Evolutionary conservation across 1,140 invertebrate genomes (phyloP), one percentile per base, ranked within the genome.

Genomic region (Teleogryllus occipitalis): DNA sequence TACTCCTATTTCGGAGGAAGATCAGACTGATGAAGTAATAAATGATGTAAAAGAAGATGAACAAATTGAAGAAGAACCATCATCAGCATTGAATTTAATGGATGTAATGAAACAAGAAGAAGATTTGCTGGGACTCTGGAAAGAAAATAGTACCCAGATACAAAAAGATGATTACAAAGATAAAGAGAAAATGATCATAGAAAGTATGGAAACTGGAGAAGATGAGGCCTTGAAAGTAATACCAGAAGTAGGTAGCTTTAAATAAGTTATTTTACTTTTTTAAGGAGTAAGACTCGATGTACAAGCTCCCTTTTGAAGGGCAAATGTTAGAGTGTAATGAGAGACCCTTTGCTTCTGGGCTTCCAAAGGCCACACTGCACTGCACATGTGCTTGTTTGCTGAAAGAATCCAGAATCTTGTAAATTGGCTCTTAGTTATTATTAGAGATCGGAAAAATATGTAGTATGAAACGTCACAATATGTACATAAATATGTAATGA

Each of bases 21-120:
- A 14, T 7, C 27, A 14, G 7, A 8, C 15, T 39, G 7, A 8
- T 74, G 76, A 77, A 48, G 76, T 18, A 22, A 22, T 14, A 0
- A 27, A 49, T n/a, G 73, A 49, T 8, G 21, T 75, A 10, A 47
- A 8, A 73, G 5, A 22, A n/a, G 54, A 74, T 10, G 78, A 81
- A 73, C 77, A 48, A 76, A 39, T 39, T 39, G 27, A 39, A 39
- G 47, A 80, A 72, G 78, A 82, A 82, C 76, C 83, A 77, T 47
- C 12, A 7, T 49, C 79, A n/a, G 48, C 81, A 47, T 78, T 88
- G 21, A 86, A 87, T 85, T 81, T 85, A 49, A 79, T 85, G 74
- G 83, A 83, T 49, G 79, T 84, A 79, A 77, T 84, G 81, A 83
- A 85, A 80, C 76, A 85, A 78, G 79, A 82, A 78, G 78, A 80